Base-by-base conservation (phyloP, 2,888 invertebrate genomes). In the Chymomyza caudatula region DNA sequence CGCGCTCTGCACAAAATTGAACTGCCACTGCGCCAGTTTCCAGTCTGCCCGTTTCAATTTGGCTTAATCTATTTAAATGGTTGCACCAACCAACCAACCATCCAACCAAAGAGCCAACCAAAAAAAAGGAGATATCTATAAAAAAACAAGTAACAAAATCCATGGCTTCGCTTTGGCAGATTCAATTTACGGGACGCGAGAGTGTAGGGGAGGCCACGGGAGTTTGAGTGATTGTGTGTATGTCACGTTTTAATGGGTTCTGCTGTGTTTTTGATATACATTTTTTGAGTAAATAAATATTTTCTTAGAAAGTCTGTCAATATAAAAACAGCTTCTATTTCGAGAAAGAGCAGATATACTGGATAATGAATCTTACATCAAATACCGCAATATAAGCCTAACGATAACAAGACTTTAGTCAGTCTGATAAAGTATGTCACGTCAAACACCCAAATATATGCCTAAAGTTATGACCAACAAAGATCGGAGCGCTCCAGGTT, bases 1-100 rank as follows among this genome's bases (percentile, higher is more conserved):
- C 66, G 52, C 29, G 17, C 17, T 49, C 20, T 8, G 69, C 69
- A 62, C 43, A 75, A 74, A 75, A 73, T 75, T 70, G n/a, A 19
- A 19, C 15, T 47, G 47, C 63, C 68, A 65, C 65, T 11, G 11
- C 8, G 51, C 20, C 76, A 67, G 76, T 65, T 76, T 63, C 53
- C 64, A 64, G 69, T 67, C 71, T 73, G 61, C 63, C 67, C 63
- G 22, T 82, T 79, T 76, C 82, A 82, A 82, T 79, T 79, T 79
- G 76, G 65, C 67, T 77, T 77, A 79, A 82, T 79, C 79, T 79
- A 71, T 77, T 77, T 69, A 82, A 78, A 82, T 78, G 78, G 64
- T 79, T 71, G 56, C 2, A 51, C 64, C 51, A 63, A 60, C 42
- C 20, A 44, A 58, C 17, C 25, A 25, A 5, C 25, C 25, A 37